Evolutionary conservation across 2,113 vertebrate species (phyloP).

Genomic region (Baryphthengus martii): DNA sequence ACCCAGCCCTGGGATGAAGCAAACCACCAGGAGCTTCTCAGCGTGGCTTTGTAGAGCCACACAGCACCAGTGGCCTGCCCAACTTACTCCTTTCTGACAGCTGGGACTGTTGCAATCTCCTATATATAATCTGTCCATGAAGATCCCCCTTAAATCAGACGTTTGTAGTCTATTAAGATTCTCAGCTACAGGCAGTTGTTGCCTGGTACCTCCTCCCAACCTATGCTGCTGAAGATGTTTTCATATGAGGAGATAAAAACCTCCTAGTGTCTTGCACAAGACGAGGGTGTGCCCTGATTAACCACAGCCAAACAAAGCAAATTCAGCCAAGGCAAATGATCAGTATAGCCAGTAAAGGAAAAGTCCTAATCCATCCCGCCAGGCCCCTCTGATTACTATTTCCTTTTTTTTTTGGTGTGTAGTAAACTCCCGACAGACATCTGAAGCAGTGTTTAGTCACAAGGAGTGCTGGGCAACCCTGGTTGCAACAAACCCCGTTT

Average conservation of each 20-base stretch:
- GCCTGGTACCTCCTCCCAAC: too few species aligned
- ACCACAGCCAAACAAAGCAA: not conserved
- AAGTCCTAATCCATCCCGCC: not conserved
- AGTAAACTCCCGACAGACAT: too few species aligned
- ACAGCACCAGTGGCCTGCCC: not conserved
- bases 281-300: accelerated
- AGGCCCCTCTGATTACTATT: not conserved
- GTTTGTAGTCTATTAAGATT: not conserved
- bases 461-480: too few species aligned
- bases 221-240: not conserved
- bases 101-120: not conserved
- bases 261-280: not conserved
- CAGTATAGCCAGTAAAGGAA: not conserved
- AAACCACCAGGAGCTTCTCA: not conserved
- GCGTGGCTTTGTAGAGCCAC: not conserved
- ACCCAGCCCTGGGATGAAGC: not conserved
- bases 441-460: too few species aligned
- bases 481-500: too few species aligned
- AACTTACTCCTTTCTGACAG: not conserved
- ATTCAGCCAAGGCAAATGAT: not conserved
- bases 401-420: not conserved
- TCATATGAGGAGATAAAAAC: not conserved
- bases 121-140: not conserved
- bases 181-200: not conserved
- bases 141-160: not conserved